Base-by-base conservation (phyloP, 1,140 invertebrate genomes). In the Drosophila nigromelanica region DNA sequence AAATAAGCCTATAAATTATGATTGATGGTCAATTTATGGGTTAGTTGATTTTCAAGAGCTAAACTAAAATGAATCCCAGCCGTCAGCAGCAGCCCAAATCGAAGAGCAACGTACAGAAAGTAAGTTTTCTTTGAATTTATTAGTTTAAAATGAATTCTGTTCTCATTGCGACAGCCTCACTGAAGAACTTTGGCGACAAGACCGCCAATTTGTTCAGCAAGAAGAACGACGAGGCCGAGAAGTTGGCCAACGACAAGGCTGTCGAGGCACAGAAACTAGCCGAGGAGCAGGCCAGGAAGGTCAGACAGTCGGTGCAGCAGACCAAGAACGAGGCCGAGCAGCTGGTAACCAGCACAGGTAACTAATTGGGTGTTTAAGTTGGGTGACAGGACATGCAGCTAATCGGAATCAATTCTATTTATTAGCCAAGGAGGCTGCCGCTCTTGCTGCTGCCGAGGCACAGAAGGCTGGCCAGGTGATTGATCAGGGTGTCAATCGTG, bases 181-280 rank as follows among this genome's bases (percentile, higher is more conserved):
- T 94, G 92, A 93, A 93, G 91, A 94, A 92, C 91, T 92, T 94
- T 90, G 94, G 94, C 74, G 93, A 94, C 91, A 94, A 94, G 91
- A 94, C 94, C 27, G 93, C 93, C 37, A 93, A 93, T 18, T 92
- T 94, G 55, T 94, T 94, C 90, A 93, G 94, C 42, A 92, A 93
- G 66, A 94, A 94, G 92, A 94, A 94, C 92, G 94, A 94, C 68
- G 94, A 94, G 91, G 94, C 92, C 6, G 93, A 93, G 70, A 93
- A 94, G 63, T 63, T 94, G 62, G 94, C 93, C n/a, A 73, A 87
- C 27, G 93, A 94, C 71, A 94, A 94, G 89, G 93, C 91, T 2
- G 77, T 92, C 35, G 92, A 93, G 50, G 94, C 93, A 4, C 92
- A 93, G 27, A 92, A 93, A 61, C 91, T 94, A 15, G 93, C 94